These are phyloP conservation scores for Drosophila lowei DNA, from an alignment of 1,140 invertebrate genomes.

Conservation along the genomic window DNA sequence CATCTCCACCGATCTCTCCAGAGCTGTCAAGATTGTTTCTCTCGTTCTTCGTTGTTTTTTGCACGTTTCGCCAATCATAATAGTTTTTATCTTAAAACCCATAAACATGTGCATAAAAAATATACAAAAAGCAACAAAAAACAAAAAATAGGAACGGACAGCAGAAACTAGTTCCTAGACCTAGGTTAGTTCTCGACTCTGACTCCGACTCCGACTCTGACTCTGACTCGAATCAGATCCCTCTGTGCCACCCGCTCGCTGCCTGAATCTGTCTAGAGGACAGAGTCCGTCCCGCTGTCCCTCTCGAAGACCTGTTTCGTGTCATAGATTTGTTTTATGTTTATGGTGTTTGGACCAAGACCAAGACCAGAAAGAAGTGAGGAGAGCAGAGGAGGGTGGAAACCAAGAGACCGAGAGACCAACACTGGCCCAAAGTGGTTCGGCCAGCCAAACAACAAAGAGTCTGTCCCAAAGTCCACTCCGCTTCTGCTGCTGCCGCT, in stretches of 20 bases:
- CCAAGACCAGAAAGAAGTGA: not conserved
- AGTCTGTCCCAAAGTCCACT: slow-evolving; percentile 66
- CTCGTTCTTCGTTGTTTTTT: slow-evolving; percentile 37
- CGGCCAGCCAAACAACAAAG: slow-evolving; percentile 78
- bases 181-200: slow-evolving; percentile 71
- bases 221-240: slow-evolving; percentile 29
- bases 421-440: slow-evolving; percentile 59
- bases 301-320: slow-evolving; percentile 68
- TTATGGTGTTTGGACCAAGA: slow-evolving; percentile 73
- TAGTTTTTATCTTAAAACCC: slow-evolving; percentile 71
- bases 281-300: slow-evolving; percentile 6
- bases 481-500: slow-evolving; percentile 28
- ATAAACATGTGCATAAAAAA: slow-evolving; percentile 75
- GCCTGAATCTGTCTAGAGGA: slow-evolving; percentile 19
- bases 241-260: slow-evolving; percentile 11
- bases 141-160: slow-evolving; percentile 9
- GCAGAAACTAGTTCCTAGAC: slow-evolving; percentile 74
- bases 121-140: slow-evolving; percentile 7
- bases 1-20: slow-evolving; percentile 31
- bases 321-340: slow-evolving; percentile 80
- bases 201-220: slow-evolving; percentile 14
- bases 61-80: slow-evolving; percentile 74
- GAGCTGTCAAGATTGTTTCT: slow-evolving; percentile 58
- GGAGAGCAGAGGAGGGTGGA: not conserved
- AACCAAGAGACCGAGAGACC: slow-evolving; percentile 29